A percentile compares a stretch with the other conserved stretches of the same genome.
phyloP scores from a whole-genome alignment of 2,888 invertebrate genomes.

The Oligia strigilis region DNA sequence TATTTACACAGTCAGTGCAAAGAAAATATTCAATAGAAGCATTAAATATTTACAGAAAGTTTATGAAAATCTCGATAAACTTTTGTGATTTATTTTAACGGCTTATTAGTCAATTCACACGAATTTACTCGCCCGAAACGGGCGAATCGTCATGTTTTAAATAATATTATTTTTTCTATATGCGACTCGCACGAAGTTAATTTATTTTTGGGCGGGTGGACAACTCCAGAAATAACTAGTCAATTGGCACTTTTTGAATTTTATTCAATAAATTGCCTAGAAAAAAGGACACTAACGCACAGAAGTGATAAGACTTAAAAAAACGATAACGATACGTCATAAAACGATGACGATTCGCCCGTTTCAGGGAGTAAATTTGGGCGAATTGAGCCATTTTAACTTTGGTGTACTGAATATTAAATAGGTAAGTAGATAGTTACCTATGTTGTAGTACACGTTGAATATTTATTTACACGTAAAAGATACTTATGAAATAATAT shows the following conservation, averaged over 20 bases:
- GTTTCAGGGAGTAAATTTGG: not conserved
- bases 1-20: slow-evolving; percentile 18
- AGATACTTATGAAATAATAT: not conserved
- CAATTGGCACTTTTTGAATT: not conserved
- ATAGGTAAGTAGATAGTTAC: not conserved
- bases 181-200: not conserved
- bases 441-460: not conserved
- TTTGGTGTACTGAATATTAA: not conserved
- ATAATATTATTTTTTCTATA: not conserved
- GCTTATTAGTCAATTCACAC: not conserved
- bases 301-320: not conserved
- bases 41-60: not conserved
- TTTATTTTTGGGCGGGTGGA: not conserved
- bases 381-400: not conserved
- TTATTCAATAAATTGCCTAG: not conserved
- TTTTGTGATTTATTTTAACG: not conserved
- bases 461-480: slow-evolving; percentile 1
- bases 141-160: not conserved
- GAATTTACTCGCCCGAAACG: not conserved
- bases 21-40: not conserved
- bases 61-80: not conserved
- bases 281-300: not conserved
- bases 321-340: not conserved
- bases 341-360: not conserved
- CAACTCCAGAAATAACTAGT: not conserved